Base-by-base conservation (phyloP, 2,888 invertebrate species). In the Patella caerulea region DNA sequence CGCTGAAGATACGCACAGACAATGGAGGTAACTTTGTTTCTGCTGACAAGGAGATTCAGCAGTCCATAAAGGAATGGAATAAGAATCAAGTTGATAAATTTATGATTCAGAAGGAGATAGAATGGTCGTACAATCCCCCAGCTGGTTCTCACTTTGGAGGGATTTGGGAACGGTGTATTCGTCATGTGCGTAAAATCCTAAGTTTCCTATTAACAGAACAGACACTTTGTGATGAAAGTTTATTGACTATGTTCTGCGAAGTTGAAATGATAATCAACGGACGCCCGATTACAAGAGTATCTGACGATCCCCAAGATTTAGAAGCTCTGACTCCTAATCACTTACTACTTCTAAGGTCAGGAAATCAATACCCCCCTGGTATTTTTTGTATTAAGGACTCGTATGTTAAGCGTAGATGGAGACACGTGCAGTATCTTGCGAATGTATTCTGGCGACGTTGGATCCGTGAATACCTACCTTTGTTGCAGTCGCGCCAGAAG, bases 351-450 rank as follows among this genome's bases (percentile, higher is more conserved):
- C n/a, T n/a, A n/a, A n/a, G 69, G 24, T 17, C 69, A 11, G 75
- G 73, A 11, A n/a, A 70, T n/a, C 19, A n/a, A 14, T 54, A 73
- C 17, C 81, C 79, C 53, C 80, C n/a, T 15, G 79, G 79, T 19
- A 72, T 72, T 24, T 80, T 81, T 29, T 29, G 52, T n/a, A 73
- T 79, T 55, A 59, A 72, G 7, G 79, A 82, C 72, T 71, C 45
- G n/a, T 82, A 81, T 72, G 73, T 72, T 34, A 59, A 71, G 29
- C 70, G 83, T 5, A 74, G 76, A 70, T 82, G 82, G 82, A 69
- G 78, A n/a, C 82, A 81, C 72, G 71, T 81, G 11, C 82, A 82
- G 71, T 81, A 81, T 59, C n/a, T 81, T 19, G 76, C 82, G 17
- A 73, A 81, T 55, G 19, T 78, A 72, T 78, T 79, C 59, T 79